Evolutionary conservation across 1,140 invertebrate species (phyloP).

Genomic region (Ridgeia piscesae): DNA sequence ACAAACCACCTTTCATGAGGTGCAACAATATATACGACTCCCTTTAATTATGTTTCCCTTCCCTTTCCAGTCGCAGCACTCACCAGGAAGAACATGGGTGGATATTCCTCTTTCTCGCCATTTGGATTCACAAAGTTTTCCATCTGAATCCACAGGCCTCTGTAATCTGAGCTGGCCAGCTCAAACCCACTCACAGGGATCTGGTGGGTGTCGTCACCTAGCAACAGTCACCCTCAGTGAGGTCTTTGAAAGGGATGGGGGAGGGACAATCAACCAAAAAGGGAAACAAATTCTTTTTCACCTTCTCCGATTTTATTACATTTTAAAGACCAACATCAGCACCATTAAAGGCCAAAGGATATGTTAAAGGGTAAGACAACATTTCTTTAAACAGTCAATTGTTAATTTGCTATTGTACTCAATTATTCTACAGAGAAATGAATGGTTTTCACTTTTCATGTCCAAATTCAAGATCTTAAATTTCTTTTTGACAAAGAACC

Average conservation of each 20-base stretch:
- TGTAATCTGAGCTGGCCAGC: constrained; percentile 40
- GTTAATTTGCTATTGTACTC: too few species aligned
- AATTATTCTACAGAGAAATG: too few species aligned
- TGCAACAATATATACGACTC: too few species aligned
- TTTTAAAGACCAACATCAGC: background rate
- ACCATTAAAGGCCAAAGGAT: background rate
- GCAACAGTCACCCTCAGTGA: background rate
- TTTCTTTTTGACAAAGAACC: too few species aligned
- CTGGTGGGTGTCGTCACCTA: constrained; percentile 47
- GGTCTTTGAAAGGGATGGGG: too few species aligned
- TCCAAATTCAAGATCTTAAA: too few species aligned
- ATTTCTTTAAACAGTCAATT: too few species aligned
- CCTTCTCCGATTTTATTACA: background rate
- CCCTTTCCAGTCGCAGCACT: background rate
- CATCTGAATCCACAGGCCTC: constrained; percentile 44
- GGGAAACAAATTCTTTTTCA: background rate
- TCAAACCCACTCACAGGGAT: constrained; percentile 48
- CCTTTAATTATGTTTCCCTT: background rate
- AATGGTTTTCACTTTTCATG: too few species aligned
- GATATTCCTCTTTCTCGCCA: constrained; percentile 40
- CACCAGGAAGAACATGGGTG: constrained; percentile 45
- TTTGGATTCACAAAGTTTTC: constrained; percentile 48
- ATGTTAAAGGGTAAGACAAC: background rate
- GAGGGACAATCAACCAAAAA: too few species aligned
- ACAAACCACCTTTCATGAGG: too few species aligned